Conservation (phyloP, 1,140 invertebrate genomes). For the Drosophila bocqueti region DNA sequence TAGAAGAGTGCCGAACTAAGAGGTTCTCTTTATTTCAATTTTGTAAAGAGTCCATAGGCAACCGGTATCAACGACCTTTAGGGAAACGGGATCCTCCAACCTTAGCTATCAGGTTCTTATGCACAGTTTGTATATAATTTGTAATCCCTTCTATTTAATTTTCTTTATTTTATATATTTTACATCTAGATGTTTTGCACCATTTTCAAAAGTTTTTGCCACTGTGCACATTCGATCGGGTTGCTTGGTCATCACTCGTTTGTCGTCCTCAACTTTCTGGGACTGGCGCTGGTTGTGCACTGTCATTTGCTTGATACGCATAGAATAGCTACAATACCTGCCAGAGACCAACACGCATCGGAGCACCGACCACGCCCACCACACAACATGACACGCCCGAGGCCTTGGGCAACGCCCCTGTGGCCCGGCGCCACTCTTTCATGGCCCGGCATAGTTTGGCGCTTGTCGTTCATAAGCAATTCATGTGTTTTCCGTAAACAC, state of each 20-base stretch:
- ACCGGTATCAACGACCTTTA: too few species aligned
- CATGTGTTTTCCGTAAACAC: slow-evolving; percentile 80
- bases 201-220: slow-evolving; percentile 11
- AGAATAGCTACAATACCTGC: slow-evolving; percentile 36
- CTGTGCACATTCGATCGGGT: slow-evolving; percentile 56
- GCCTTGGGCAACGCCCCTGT: background rate
- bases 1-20: background rate
- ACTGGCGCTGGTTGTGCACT: slow-evolving; percentile 61
- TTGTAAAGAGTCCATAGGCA: background rate
- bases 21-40: background rate
- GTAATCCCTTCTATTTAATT: background rate
- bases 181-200: background rate
- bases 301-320: slow-evolving; percentile 78
- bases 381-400: slow-evolving; percentile 57
- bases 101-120: too few species aligned
- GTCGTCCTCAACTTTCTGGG: slow-evolving; percentile 55
- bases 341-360: slow-evolving; percentile 29
- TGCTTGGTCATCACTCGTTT: slow-evolving; percentile 78
- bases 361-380: slow-evolving; percentile 61
- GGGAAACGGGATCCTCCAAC: too few species aligned
- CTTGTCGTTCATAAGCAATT: slow-evolving; percentile 75
- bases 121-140: too few species aligned
- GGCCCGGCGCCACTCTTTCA: background rate
- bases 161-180: background rate
- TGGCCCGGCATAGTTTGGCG: slow-evolving; percentile 53